Conservation (phyloP, 2,113 vertebrate species). For the Caretta caretta region DNA sequence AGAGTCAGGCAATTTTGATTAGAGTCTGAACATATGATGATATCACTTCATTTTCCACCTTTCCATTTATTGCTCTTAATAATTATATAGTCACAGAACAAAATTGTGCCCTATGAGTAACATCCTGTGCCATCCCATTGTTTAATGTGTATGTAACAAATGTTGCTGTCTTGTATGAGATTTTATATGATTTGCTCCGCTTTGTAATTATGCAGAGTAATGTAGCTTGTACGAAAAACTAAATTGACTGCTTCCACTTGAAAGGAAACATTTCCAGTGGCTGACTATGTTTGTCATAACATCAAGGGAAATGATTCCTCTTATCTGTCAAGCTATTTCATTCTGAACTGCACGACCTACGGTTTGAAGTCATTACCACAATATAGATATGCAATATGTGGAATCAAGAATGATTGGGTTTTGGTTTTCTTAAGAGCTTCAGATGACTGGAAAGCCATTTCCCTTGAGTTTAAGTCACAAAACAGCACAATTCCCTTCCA, state of each 20-base stretch:
- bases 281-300: background rate
- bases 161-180: background rate
- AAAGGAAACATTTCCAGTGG: background rate
- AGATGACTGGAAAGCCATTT: background rate
- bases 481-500: background rate
- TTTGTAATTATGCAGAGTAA: background rate
- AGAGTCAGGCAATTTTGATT: background rate
- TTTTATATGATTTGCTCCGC: background rate
- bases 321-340: background rate
- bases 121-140: background rate
- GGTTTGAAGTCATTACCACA: background rate
- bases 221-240: background rate
- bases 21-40: background rate
- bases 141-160: accelerated
- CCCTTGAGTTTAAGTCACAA: background rate
- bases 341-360: background rate
- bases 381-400: background rate
- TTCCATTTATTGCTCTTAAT: background rate
- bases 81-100: background rate
- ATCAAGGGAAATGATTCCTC: background rate
- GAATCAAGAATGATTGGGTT: background rate
- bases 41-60: background rate
- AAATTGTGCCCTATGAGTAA: background rate
- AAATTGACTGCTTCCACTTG: background rate
- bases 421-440: background rate